Evolutionary conservation across 2,888 invertebrate species (phyloP).

Genomic region (Diplolepis rosae): DNA sequence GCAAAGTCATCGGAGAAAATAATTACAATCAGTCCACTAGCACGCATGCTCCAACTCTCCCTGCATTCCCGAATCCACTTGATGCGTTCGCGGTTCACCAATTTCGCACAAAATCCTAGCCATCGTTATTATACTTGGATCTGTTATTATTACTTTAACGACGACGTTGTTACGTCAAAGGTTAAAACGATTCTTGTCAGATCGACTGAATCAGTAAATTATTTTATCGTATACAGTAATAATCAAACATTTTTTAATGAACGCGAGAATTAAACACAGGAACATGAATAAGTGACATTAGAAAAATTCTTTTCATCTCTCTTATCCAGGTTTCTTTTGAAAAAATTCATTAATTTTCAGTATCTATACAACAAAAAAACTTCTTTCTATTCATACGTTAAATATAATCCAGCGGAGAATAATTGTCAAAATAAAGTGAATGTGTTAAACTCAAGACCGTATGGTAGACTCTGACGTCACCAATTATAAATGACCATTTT

Average conservation of each 20-base stretch:
- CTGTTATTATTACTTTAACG: constrained; percentile 67
- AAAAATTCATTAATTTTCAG: constrained; percentile 19
- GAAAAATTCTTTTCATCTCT: constrained; percentile 21
- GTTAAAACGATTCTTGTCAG: constrained; percentile 40
- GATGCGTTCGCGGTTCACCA: constrained; percentile 67
- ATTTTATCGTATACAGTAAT: constrained; percentile 3
- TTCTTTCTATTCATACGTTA: too few relatives aligned
- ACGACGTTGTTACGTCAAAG: constrained; percentile 58
- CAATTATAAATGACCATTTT: too few relatives aligned
- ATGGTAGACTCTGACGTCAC: too few relatives aligned
- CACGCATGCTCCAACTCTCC: constrained; percentile 48
- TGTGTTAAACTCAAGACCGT: too few relatives aligned
- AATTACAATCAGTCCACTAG: constrained; percentile 66
- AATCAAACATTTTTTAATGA: constrained; percentile 23
- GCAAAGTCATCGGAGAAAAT: constrained; percentile 63
- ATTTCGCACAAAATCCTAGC: constrained; percentile 68
- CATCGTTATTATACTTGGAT: constrained; percentile 64
- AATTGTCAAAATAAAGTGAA: too few relatives aligned
- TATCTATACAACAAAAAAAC: too few relatives aligned
- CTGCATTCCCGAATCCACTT: constrained; percentile 57
- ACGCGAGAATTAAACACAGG: constrained; percentile 12
- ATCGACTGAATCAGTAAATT: constrained; percentile 16
- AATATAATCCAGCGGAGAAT: too few relatives aligned
- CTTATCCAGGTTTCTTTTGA: background rate
- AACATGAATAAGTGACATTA: constrained; percentile 5